Evolutionary conservation across 2,797 vertebrate species (phyloP).

Genomic region (Oryzias sinensis): DNA sequence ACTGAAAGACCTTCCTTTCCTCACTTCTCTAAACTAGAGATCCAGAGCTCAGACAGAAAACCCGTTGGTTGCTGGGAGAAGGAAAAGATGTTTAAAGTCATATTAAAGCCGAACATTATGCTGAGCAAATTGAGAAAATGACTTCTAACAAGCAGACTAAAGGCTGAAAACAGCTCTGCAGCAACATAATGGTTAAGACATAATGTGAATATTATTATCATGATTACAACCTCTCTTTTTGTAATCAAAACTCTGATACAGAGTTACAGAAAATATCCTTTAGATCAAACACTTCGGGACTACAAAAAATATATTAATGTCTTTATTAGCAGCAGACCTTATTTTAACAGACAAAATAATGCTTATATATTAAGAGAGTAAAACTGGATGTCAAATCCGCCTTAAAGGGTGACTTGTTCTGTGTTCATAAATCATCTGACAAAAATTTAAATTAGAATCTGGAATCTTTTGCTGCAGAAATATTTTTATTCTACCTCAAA

Average conservation of each 20-base stretch:
- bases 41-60: conserved; percentile 4
- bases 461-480: too few relatives aligned
- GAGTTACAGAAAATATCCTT: conserved; percentile 30
- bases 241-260: conserved; percentile 23
- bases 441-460: too few relatives aligned
- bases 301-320: conserved; percentile 1
- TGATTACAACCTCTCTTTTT: conserved; percentile 38
- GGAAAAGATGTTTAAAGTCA: conserved; percentile 18
- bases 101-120: conserved; percentile 25
- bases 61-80: too few relatives aligned
- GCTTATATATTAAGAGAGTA: too few relatives aligned
- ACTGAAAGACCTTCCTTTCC: conserved; percentile 8
- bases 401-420: too few relatives aligned
- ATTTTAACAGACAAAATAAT: too few relatives aligned
- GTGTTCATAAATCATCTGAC: too few relatives aligned
- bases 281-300: conserved; percentile 20
- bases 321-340: too few relatives aligned
- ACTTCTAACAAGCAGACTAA: conserved; percentile 26
- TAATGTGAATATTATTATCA: conserved; percentile 49
- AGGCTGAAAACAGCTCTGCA: conserved; percentile 6
- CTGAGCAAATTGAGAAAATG: conserved; percentile 28
- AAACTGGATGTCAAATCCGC: too few relatives aligned
- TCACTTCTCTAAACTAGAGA: conserved; percentile 4
- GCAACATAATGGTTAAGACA: conserved; percentile 28
- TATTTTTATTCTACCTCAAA: too few relatives aligned